Evolutionary conservation across 2,888 invertebrate species (phyloP), one percentile per base, ranked within the genome.

Genomic region (Drosophila merina): DNA sequence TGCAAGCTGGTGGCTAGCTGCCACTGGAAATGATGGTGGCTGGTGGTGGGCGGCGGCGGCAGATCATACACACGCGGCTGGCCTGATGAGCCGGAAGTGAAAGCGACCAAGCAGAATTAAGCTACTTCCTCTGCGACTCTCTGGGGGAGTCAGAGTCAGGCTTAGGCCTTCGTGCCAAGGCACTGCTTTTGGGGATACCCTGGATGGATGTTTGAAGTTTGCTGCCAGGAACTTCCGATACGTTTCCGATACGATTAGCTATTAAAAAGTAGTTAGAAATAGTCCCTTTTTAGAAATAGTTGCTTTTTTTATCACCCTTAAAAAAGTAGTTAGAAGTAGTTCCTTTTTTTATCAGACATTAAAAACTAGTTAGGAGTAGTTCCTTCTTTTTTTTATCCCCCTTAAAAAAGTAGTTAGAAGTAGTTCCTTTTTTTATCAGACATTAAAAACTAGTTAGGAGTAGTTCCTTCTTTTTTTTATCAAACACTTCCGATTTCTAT

Each of bases 71-170:
- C 44, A 69, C 51, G 50, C 81, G 78, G 78, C 85, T 82, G 82
- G 78, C 76, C 85, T 82, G 85, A 82, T 85, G 82, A 79, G 74
- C 82, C 82, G 82, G 82, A 82, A 82, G 85, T 82, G 85, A 85
- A 82, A 82, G 82, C 82, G 76, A 70, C 81, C 66, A 69, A 72
- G 64, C 73, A 76, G 79, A 75, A 76, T 74, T 84, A 64, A 81
- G 73, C 79, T 71, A 79, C 76, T 79, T 81, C 82, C 74, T 66
- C 55, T 55, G 42, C 10, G 44, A 20, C 20, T 20, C 20, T 20
- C 20, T 20, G n/a, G n/a, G n/a, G n/a, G n/a, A n/a, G n/a, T n/a
- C n/a, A n/a, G n/a, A n/a, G n/a, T n/a, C 2, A 51, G 28, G 40
- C 33, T 10, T 10, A 9, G 28, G 36, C 33, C 49, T 57, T 42